Base-by-base conservation (phyloP, 2,888 invertebrate species). In the Hirtodrosophila duncani region DNA sequence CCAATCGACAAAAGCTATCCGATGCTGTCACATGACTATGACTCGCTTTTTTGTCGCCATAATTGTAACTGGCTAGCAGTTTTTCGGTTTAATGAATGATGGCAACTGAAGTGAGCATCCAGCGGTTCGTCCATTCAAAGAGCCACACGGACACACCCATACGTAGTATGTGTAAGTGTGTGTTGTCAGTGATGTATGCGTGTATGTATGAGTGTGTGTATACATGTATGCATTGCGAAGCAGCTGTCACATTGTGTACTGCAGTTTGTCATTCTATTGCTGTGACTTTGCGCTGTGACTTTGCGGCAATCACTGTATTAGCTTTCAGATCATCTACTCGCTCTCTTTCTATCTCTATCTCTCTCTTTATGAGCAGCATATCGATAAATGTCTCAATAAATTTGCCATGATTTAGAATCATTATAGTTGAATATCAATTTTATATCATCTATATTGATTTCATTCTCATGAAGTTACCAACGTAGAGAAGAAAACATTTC, bases 41-140 rank as follows among this genome's bases (percentile, higher is more conserved):
- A 42, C 23, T 23, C 11, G 23, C 59, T 52, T 44, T 36, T 29
- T 52, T 45, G 63, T 55, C 66, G 50, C 57, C 71, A 79, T 75
- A 70, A 70, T 75, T 71, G 78, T 70, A 78, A 66, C 63, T 77
- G 69, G 62, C 62, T 62, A 58, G 10, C 39, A 21, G 21, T 26
- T 26, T 55, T 58, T 63, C 55, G 34, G 56, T 34, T 63, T 75
- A 72, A 79, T 75, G 62, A 53, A 79, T 72, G 72, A n/a, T n/a
- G n/a, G n/a, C n/a, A n/a, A n/a, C n/a, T n/a, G n/a, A n/a, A n/a
- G n/a, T n/a, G n/a, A n/a, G n/a, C n/a, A n/a, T n/a, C n/a, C n/a
- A n/a, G n/a, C n/a, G n/a, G n/a, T n/a, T n/a, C n/a, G n/a, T n/a
- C n/a, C n/a, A 4, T 3, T 20, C 6, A 20, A 13, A 10, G 16